Evolutionary conservation across 2,797 vertebrate species (phyloP).

Genomic region (Hypotaenidia okinawae): DNA sequence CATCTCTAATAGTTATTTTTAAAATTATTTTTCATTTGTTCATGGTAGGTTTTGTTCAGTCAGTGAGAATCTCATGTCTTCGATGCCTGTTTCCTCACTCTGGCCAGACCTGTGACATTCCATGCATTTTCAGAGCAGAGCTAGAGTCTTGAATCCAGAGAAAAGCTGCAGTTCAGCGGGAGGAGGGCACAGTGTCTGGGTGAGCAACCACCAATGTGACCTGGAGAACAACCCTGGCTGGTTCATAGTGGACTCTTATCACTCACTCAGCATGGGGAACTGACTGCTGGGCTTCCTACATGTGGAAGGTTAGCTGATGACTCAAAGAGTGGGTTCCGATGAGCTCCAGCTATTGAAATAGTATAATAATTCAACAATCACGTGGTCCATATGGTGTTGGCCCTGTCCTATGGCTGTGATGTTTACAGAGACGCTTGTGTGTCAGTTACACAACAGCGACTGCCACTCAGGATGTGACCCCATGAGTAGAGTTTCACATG

Average conservation of each 20-base stretch:
- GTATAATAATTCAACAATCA: rapidly evolving
- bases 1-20: not conserved
- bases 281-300: not conserved
- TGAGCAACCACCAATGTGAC: not conserved
- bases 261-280: too few species aligned
- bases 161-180: not conserved
- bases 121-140: not conserved
- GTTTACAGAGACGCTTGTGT: not conserved
- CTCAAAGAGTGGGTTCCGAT: not conserved
- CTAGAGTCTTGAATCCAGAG: not conserved
- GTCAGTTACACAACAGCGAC: rapidly evolving
- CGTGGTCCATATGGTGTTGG: rapidly evolving
- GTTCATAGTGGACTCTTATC: not conserved
- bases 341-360: not conserved
- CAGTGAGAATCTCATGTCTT: not conserved
- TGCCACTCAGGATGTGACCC: not conserved
- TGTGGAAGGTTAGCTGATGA: rapidly evolving
- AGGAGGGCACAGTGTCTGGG: not conserved
- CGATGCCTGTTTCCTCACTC: not conserved
- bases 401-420: not conserved
- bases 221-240: not conserved
- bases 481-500: not conserved
- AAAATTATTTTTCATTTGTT: not conserved
- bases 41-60: not conserved
- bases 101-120: not conserved